Evolutionary conservation across 2,888 invertebrate genomes (phyloP), one percentile per base, ranked within the genome.

Genomic region (Callyntrura sp.): DNA sequence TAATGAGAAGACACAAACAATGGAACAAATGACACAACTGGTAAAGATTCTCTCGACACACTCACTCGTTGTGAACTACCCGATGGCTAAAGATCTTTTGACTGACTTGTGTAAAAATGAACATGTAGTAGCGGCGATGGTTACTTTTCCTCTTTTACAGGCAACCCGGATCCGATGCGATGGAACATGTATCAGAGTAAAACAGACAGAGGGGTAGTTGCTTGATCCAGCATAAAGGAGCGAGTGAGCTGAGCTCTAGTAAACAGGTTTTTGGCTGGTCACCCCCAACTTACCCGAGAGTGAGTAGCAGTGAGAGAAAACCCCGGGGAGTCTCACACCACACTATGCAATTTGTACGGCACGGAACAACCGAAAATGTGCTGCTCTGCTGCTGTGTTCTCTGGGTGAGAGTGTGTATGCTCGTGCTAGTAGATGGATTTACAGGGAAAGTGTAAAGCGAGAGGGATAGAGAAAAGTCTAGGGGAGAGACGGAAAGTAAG

Each of bases 281-380:
- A 93, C 92, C 93, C 93, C 93, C 91, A 92, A 93, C 92, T 92
- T 92, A 92, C 87, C 90, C 85, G 83, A 83, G 87, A 89, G 90
- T 86, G 82, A 90, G 91, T 82, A 65, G 73, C 82, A 89, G 90
- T 84, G 89, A 90, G 91, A 90, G 92, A 91, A 92, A 91, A 91
- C 92, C 91, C 91, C 91, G 92, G 92, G 92, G 92, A 90, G 89
- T 91, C 90, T 81, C 92, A 90, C 91, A 90, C 92, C 91, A 90
- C 92, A n/a, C 73, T 70, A 88, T 91, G 89, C 92, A 92, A 92
- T 92, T 92, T 92, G 92, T 92, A 91, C 91, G 84, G 82, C 84
- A 86, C 82, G 70, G 82, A 85, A 85, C 35, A 35, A 85, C 83
- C 83, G 78, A 85, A 88, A 91, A 83, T 85, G 87, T 87, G 70